These are phyloP conservation scores for Halcyon malimbica DNA, from an alignment of 2,113 vertebrate species.

Conservation along the genomic window DNA sequence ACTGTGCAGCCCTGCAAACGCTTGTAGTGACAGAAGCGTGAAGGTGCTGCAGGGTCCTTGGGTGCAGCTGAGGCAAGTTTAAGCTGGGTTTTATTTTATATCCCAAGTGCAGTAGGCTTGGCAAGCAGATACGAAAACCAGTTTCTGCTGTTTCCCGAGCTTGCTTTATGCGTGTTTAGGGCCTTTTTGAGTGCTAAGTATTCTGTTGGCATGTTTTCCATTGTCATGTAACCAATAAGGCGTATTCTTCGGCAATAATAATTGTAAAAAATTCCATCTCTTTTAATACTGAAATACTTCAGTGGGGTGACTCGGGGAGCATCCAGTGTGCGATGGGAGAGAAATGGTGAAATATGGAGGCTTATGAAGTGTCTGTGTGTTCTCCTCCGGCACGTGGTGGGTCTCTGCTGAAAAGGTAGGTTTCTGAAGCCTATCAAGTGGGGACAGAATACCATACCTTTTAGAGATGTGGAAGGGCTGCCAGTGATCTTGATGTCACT, in stretches of 20 bases:
- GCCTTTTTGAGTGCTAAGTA: not conserved
- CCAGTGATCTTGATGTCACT: not conserved
- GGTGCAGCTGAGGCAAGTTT: not conserved
- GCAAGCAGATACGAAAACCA: not conserved
- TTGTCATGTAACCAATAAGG: not conserved
- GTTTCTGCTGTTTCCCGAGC: not conserved
- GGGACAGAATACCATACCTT: not conserved
- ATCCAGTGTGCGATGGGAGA: fast-evolving
- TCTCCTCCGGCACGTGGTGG: not conserved
- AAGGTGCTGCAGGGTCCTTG: not conserved
- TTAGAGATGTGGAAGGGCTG: not conserved
- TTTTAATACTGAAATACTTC: not conserved
- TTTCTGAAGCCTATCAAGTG: not conserved
- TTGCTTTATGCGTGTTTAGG: not conserved
- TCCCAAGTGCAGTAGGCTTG: not conserved
- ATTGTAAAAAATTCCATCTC: not conserved
- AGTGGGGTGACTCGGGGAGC: not conserved
- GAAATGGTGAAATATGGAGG: not conserved
- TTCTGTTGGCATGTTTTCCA: not conserved
- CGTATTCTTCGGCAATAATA: not conserved
- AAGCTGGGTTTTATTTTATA: not conserved
- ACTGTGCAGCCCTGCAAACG: not conserved
- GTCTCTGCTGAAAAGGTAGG: not conserved
- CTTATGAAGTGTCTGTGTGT: fast-evolving
- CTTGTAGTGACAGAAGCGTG: not conserved